These are phyloP conservation scores for Xenopus borealis DNA, from an alignment of 2,113 vertebrate species.

Conservation along the genomic window DNA sequence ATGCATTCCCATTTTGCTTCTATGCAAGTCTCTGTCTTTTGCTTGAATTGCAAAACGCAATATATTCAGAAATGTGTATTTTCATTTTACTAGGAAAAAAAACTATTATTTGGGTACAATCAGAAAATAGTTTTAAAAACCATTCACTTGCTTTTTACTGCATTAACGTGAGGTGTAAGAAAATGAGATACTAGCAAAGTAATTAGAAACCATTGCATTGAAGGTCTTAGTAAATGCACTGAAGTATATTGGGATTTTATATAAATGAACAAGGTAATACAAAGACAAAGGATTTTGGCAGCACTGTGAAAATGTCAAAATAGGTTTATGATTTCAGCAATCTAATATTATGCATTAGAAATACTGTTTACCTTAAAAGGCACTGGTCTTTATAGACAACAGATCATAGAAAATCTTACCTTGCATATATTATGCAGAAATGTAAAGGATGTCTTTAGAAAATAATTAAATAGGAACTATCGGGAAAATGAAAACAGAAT, in stretches of 20 bases:
- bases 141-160: slow-evolving; percentile 38
- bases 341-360: neutral
- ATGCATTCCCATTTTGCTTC: no score
- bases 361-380: neutral
- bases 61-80: slow-evolving; percentile 4
- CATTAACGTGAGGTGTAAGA: slow-evolving; percentile 23
- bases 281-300: slow-evolving; percentile 30
- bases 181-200: slow-evolving; percentile 39
- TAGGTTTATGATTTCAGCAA: neutral
- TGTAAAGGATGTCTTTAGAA: no score
- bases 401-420: no score
- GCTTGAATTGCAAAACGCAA: no score
- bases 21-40: no score
- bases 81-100: slow-evolving; percentile 24
- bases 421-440: neutral
- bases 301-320: slow-evolving; percentile 15
- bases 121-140: neutral
- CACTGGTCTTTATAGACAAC: no score
- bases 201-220: slow-evolving; percentile 37
- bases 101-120: slow-evolving; percentile 34
- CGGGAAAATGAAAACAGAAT: no score
- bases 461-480: no score
- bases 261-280: slow-evolving; percentile 16
- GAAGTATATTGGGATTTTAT: slow-evolving; percentile 30
- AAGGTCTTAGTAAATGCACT: slow-evolving; percentile 23